Conservation (phyloP, 2,797 vertebrate species). For the Amblyraja radiata region DNA sequence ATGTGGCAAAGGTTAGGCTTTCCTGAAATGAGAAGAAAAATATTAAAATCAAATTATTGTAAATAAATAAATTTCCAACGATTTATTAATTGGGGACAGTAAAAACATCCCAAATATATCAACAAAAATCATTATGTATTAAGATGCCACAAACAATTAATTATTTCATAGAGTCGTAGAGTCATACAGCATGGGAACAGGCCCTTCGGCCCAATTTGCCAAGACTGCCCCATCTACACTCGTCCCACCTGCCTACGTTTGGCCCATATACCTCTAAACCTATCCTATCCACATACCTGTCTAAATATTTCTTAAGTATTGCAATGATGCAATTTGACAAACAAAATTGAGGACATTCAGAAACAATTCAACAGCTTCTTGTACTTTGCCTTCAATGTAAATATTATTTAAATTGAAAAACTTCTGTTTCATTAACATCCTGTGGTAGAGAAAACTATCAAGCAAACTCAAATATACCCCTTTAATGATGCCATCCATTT, state of each 20-base stretch:
- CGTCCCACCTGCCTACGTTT: too few species aligned
- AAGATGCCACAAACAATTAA: neutral
- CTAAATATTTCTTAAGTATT: too few species aligned
- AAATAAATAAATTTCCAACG: neutral
- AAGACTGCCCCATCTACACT: too few species aligned
- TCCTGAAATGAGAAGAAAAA: neutral
- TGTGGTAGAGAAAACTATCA: neutral
- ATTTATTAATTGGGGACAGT: neutral
- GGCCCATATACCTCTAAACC: too few species aligned
- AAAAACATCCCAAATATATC: neutral
- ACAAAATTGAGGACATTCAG: neutral
- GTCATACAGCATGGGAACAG: too few species aligned
- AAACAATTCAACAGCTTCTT: neutral
- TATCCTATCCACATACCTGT: too few species aligned
- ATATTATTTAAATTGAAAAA: neutral
- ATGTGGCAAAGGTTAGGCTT: neutral
- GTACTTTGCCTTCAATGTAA: neutral
- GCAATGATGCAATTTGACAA: too few species aligned
- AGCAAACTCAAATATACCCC: neutral
- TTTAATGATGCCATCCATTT: too few species aligned
- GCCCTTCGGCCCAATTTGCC: too few species aligned
- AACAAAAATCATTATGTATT: neutral
- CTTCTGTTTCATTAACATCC: neutral
- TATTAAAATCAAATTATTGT: neutral
- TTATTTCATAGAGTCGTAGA: neutral